phyloP scores from a whole-genome alignment of 2,888 invertebrate genomes.

The Mythimna lalbum region DNA sequence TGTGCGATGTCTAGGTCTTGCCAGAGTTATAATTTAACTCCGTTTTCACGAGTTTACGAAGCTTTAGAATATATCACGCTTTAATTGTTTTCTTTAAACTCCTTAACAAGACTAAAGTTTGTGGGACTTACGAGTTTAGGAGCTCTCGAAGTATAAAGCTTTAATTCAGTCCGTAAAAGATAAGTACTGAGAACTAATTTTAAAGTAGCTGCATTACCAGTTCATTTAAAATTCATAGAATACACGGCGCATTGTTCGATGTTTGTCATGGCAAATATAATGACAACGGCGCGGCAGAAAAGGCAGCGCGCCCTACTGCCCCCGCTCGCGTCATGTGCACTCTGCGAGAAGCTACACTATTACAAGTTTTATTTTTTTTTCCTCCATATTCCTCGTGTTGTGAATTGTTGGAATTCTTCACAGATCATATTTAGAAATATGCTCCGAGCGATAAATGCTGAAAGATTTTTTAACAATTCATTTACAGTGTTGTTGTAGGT shows the following conservation, averaged over 20 bases:
- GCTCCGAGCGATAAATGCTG: background rate
- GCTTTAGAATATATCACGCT: constrained; percentile 25
- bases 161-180: constrained; percentile 48
- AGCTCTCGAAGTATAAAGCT: constrained; percentile 53
- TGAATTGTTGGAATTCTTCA: constrained; percentile 5
- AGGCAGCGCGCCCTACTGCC: constrained; percentile 43
- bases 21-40: background rate
- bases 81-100: constrained; percentile 48
- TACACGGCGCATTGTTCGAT: constrained; percentile 37
- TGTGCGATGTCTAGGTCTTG: constrained; percentile 1
- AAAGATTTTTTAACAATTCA: background rate
- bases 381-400: constrained; percentile 17
- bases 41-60: background rate
- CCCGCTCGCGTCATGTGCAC: constrained; percentile 45
- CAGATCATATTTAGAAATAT: background rate
- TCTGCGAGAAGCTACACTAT: constrained; percentile 39
- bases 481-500: background rate
- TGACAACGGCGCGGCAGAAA: constrained; percentile 49
- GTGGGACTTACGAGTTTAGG: constrained; percentile 45
- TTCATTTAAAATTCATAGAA: constrained; percentile 55
- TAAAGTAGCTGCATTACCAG: constrained; percentile 53
- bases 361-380: constrained; percentile 36
- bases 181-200: constrained; percentile 53
- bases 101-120: constrained; percentile 46
- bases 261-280: constrained; percentile 52